Percentiles rank a stretch among this genome's conserved stretches.
Evolutionary conservation across 1,140 invertebrate genomes (phyloP).

Genomic region (Vanessa atalanta): DNA sequence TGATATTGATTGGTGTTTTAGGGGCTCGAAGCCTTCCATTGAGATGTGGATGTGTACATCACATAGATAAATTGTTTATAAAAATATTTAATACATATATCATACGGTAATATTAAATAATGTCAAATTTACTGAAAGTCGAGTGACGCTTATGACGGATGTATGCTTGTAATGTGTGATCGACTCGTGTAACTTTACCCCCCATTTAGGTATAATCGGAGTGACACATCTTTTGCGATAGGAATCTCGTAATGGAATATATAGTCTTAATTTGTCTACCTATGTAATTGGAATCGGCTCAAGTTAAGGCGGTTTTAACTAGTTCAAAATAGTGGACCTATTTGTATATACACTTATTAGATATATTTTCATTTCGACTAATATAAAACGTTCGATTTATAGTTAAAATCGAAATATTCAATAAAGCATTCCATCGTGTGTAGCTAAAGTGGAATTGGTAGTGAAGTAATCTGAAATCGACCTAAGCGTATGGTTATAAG

Average conservation of each 20-base stretch:
- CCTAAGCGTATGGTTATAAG: slow-evolving; percentile 57
- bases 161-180: slow-evolving; percentile 29
- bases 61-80: slow-evolving; percentile 26
- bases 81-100: background rate
- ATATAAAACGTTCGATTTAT: slow-evolving; percentile 11
- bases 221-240: slow-evolving; percentile 23
- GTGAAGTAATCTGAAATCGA: slow-evolving; percentile 41
- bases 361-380: slow-evolving; percentile 18
- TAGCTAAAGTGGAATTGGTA: slow-evolving; percentile 60
- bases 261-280: slow-evolving; percentile 42
- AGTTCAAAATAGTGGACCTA: slow-evolving; percentile 51
- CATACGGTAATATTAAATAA: slow-evolving; percentile 6
- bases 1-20: slow-evolving; percentile 14
- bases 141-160: slow-evolving; percentile 2
- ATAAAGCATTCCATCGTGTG: slow-evolving; percentile 70
- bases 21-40: slow-evolving; percentile 14
- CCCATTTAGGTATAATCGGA: slow-evolving; percentile 2
- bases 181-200: slow-evolving; percentile 11
- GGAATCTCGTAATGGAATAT: slow-evolving; percentile 41
- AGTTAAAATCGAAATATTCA: slow-evolving; percentile 15
- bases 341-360: slow-evolving; percentile 46
- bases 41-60: slow-evolving; percentile 23
- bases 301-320: slow-evolving; percentile 41
- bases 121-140: background rate
- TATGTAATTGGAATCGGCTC: slow-evolving; percentile 43